Base-by-base conservation (phyloP, 2,113 vertebrate genomes). In the Prochilodus magdalenae region DNA sequence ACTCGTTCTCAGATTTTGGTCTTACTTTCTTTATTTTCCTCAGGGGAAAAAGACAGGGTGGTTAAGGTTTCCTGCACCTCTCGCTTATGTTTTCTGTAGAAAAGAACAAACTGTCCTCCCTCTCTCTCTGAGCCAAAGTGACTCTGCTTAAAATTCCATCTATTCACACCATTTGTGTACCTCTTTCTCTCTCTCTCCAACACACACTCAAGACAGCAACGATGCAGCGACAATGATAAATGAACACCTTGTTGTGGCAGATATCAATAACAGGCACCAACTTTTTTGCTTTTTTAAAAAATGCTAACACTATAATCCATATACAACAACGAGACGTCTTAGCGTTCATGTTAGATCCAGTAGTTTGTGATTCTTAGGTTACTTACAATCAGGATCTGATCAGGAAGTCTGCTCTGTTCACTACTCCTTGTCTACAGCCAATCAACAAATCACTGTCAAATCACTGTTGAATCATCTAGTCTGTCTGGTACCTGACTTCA, bases 61-160 rank as follows among this genome's bases (percentile, higher is more conserved):
- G 16, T 72, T 80, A 27, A 44, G 67, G 36, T 49, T 60, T 71
- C 36, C 36, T 47, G 16, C 36, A 77, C n/a, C 62, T 77, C 47
- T 15, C 8, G 18, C 63, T 78, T 44, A 16, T 24, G 26, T 40
- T 40, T 75, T 57, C 73, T 33, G 15, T 59, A 18, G 6, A 59
- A 33, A 60, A 75, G 33, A 33, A 75, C 53, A 40, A 36, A 60
- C 24, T 13, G 30, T 33, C 7, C 27, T 40, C 12, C 57, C 57
- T 74, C 18, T 36, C 49, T 30, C 33, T 69, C 13, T 18, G 16
- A 22, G 20, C 0, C 16, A 33, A 16, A 66, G 63, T 36, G 16
- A 18, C 36, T 55, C 53, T 47, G 49, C 63, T 57, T 27, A 15
- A 70, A 79, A 71, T 57, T 27, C 22, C 16, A 57, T 55, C 49